A percentile compares a stretch with the other conserved stretches of the same genome.
Conservation (phyloP, 2,797 vertebrate genomes). For the Xenopus petersii region DNA sequence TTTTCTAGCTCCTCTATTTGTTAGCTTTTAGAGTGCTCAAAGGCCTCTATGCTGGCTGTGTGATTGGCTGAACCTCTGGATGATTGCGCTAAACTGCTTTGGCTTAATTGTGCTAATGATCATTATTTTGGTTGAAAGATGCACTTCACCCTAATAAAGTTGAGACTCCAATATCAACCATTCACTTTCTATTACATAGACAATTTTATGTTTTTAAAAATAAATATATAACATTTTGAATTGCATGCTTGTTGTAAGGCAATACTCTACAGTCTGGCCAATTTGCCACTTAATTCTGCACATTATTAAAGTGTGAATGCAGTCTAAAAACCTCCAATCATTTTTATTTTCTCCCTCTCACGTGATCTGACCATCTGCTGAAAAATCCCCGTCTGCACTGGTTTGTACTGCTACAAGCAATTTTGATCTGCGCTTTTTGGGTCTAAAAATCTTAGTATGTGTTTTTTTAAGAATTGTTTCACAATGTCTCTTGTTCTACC, state of each 20-base stretch:
- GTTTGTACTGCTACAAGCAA: neutral
- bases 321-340: constrained; percentile 13
- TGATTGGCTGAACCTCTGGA: constrained; percentile 9
- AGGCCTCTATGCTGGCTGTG: constrained; percentile 6
- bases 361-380: neutral
- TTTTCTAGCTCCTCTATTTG: neutral
- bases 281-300: neutral
- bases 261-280: too few relatives aligned
- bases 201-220: too few relatives aligned
- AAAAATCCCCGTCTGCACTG: neutral
- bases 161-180: neutral
- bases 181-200: too few relatives aligned
- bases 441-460: neutral
- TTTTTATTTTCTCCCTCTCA: neutral
- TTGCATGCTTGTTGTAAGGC: too few relatives aligned
- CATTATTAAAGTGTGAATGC: constrained; percentile 22
- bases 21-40: neutral
- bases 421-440: neutral
- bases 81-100: constrained; percentile 13
- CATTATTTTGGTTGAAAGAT: neutral
- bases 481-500: neutral
- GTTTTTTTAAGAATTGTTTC: neutral
- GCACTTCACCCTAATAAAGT: constrained; percentile 26
- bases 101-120: constrained; percentile 12
- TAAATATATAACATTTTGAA: too few relatives aligned